Base-by-base conservation (phyloP, 2,888 invertebrate genomes). In the Masnerella sp. region DNA sequence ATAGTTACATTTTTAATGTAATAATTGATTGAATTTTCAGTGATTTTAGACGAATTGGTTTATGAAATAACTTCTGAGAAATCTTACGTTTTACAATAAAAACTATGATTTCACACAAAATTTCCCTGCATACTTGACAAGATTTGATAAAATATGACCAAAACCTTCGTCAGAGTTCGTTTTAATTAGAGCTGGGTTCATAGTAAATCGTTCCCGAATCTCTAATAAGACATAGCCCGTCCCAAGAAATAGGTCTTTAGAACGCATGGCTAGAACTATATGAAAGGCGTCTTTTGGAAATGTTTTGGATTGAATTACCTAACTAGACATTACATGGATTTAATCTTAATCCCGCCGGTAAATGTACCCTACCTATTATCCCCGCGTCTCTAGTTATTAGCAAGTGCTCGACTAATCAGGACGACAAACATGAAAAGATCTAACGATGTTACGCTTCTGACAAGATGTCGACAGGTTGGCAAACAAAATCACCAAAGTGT, bases 301-400 rank as follows among this genome's bases (percentile, higher is more conserved):
- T 69, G 61, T 61, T 62, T 61, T 47, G 40, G 34, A 69, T 56
- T 56, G 38, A 49, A 56, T 69, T 62, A 62, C 30, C 42, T 40
- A 15, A 9, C 40, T 43, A 47, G 49, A 62, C 62, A 42, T 56
- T 70, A 47, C 56, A 62, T 34, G 62, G 56, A 42, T 56, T 70
- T 62, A 70, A 62, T 62, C 56, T 70, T 49, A 62, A 62, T 70
- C 62, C 62, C 28, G 36, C 36, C 49, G 30, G 32, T 56, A 62
- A 70, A 56, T 70, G 56, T 70, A 49, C 47, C 62, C 42, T 62
- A 62, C 18, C 62, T 62, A 56, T 70, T 70, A 70, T 69, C 40
- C 43, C 47, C 28, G 52, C 28, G 45, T 40, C 43, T 64, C 58
- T 49, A 49, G 70, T 62, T 62, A 56, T 62, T 70, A 62, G 47